Percentiles rank a stretch among this genome's conserved stretches.
phyloP scores from a whole-genome alignment of 2,888 invertebrate genomes.

The Coleophora deauratella region DNA sequence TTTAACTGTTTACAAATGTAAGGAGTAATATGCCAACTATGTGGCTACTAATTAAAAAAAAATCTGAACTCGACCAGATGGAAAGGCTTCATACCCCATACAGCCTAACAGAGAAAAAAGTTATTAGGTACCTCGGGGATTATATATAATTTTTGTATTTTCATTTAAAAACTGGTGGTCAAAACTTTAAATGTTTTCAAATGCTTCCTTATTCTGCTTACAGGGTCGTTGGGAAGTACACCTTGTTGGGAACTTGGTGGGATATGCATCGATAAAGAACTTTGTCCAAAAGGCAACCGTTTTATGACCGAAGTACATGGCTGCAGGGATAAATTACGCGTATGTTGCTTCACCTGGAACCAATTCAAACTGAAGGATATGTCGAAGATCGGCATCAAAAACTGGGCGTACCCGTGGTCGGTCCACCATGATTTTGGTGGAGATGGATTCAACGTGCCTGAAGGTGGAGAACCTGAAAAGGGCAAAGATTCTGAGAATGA shows the following conservation, averaged over 20 bases:
- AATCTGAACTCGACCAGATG: no score
- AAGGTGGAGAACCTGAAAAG: constrained; percentile 5
- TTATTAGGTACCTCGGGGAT: no score
- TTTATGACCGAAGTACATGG: constrained; percentile 45
- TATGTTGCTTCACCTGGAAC: constrained; percentile 61
- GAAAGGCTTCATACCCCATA: no score
- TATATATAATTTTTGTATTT: no score
- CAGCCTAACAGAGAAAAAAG: no score
- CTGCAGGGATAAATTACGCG: constrained; percentile 43
- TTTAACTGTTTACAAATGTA: no score
- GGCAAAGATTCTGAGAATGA: constrained; percentile 1
- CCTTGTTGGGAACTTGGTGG: constrained; percentile 54
- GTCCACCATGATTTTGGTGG: constrained; percentile 33
- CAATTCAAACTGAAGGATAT: constrained; percentile 36
- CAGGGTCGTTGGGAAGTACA: constrained; percentile 20
- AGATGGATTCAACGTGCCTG: constrained; percentile 30
- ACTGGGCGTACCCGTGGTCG: constrained; percentile 40
- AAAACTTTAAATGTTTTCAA: no score
- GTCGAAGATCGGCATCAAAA: constrained; percentile 32
- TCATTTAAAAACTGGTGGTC: no score
- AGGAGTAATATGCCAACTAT: no score
- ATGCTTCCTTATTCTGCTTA: no score
- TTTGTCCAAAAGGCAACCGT: constrained; percentile 36
- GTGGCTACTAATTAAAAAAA: no score
- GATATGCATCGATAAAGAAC: constrained; percentile 41